Percentiles rank a stretch among this genome's conserved stretches.
Evolutionary conservation across 2,888 invertebrate genomes (phyloP).

Genomic region (Andrena minutula): DNA sequence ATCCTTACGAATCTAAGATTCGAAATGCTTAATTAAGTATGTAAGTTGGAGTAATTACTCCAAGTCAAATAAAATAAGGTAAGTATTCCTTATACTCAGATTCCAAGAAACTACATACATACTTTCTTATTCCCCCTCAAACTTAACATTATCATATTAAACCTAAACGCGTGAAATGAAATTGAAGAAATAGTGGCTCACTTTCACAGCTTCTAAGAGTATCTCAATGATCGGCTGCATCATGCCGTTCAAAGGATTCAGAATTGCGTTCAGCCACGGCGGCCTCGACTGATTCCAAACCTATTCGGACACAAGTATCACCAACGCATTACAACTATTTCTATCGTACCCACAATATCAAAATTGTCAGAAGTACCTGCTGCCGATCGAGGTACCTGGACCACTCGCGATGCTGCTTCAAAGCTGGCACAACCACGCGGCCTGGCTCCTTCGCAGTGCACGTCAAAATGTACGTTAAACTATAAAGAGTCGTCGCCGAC

Average conservation of each 20-base stretch:
- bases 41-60: too few species aligned
- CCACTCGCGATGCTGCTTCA: conserved; percentile 89
- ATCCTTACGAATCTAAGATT: too few species aligned
- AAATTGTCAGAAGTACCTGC: conserved; percentile 86
- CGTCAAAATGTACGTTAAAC: conserved; percentile 88
- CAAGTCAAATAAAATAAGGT: too few species aligned
- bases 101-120: too few species aligned
- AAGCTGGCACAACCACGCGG: conserved; percentile 88
- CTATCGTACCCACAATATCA: background rate
- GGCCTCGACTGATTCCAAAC: conserved; percentile 93
- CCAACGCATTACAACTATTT: background rate
- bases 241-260: conserved; percentile 88
- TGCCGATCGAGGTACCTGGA: conserved; percentile 91
- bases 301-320: conserved; percentile 82
- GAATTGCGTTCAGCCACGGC: conserved; percentile 91
- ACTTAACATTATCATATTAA: background rate
- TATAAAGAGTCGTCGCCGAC: conserved; percentile 87
- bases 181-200: conserved; percentile 55
- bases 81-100: too few species aligned
- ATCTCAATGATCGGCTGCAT: conserved; percentile 89
- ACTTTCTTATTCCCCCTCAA: too few species aligned
- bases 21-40: too few species aligned
- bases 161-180: background rate
- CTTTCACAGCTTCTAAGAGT: conserved; percentile 88
- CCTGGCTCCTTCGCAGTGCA: conserved; percentile 87